phyloP scores from a whole-genome alignment of 1,140 invertebrate genomes.

The Pogonognathellus flavescens region DNA sequence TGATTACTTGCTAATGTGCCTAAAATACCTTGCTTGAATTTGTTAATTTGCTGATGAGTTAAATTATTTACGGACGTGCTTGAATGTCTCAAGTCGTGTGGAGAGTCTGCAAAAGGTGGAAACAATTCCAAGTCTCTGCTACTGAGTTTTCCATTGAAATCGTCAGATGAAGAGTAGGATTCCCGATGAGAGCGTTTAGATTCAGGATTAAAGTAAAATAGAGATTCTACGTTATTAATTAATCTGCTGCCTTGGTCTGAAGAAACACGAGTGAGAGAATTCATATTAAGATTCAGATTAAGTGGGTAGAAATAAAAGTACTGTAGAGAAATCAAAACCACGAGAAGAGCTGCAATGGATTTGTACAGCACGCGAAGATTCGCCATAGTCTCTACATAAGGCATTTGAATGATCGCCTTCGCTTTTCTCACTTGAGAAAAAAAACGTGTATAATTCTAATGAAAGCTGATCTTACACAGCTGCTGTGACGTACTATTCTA shows the following conservation, averaged over 20 bases:
- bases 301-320: conserved; percentile 63
- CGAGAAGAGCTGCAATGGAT: conserved; percentile 45
- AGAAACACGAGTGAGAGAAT: neutral
- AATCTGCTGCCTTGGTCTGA: conserved; percentile 28
- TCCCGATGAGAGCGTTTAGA: neutral
- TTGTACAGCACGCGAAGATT: conserved; percentile 53
- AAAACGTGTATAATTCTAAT: too few relatives aligned
- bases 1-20: neutral
- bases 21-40: conserved; percentile 22
- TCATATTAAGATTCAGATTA: conserved; percentile 32
- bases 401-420: neutral
- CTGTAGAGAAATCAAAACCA: conserved; percentile 61
- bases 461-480: neutral
- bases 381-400: conserved; percentile 31
- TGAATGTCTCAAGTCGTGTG: neutral
- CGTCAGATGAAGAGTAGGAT: neutral
- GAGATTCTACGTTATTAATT: conserved; percentile 38
- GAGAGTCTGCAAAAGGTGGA: neutral
- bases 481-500: neutral
- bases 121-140: neutral
- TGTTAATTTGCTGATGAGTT: neutral
- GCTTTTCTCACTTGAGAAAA: neutral
- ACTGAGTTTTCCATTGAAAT: conserved; percentile 23
- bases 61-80: conserved; percentile 16
- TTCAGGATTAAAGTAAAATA: conserved; percentile 58